Percentiles rank a stretch among this genome's conserved stretches.
These are phyloP conservation scores for Buphagus erythrorhynchus DNA, from an alignment of 2,797 vertebrate genomes.

Conservation along the genomic window DNA sequence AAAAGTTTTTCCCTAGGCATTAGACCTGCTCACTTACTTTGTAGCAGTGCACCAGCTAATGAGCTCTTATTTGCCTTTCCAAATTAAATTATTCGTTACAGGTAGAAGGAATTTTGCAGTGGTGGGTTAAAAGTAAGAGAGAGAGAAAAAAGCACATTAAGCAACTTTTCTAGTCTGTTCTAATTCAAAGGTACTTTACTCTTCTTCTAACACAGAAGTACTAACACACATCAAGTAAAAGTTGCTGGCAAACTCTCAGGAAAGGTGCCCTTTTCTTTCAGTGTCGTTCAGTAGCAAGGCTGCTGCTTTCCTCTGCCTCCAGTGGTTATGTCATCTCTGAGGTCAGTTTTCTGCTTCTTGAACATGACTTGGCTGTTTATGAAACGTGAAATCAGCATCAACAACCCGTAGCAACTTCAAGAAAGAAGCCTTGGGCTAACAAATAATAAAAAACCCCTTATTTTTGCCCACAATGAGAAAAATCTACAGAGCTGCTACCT, in stretches of 20 bases:
- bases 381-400: slow-evolving; percentile 61
- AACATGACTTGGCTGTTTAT: slow-evolving; percentile 64
- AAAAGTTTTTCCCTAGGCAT: slow-evolving; percentile 15
- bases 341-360: slow-evolving; percentile 61
- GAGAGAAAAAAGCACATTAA: slow-evolving; percentile 3
- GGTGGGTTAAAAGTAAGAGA: slow-evolving; percentile 24
- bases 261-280: slow-evolving; percentile 65
- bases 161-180: slow-evolving; percentile 26
- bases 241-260: slow-evolving; percentile 46
- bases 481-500: slow-evolving; percentile 63
- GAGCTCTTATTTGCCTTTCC: slow-evolving; percentile 58
- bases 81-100: slow-evolving; percentile 41
- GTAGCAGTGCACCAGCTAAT: slow-evolving; percentile 28
- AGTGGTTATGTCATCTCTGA: slow-evolving; percentile 55
- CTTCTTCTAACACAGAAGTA: neutral
- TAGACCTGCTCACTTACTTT: slow-evolving; percentile 28
- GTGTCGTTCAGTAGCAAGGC: neutral
- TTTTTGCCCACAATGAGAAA: slow-evolving; percentile 53
- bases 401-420: slow-evolving; percentile 53
- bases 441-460: slow-evolving; percentile 4
- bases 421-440: slow-evolving; percentile 67
- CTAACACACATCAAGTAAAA: slow-evolving; percentile 39
- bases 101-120: slow-evolving; percentile 36
- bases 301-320: neutral
- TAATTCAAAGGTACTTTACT: slow-evolving; percentile 24